Conservation (phyloP, 2,113 vertebrate genomes). For the Brevimyrus niger region DNA sequence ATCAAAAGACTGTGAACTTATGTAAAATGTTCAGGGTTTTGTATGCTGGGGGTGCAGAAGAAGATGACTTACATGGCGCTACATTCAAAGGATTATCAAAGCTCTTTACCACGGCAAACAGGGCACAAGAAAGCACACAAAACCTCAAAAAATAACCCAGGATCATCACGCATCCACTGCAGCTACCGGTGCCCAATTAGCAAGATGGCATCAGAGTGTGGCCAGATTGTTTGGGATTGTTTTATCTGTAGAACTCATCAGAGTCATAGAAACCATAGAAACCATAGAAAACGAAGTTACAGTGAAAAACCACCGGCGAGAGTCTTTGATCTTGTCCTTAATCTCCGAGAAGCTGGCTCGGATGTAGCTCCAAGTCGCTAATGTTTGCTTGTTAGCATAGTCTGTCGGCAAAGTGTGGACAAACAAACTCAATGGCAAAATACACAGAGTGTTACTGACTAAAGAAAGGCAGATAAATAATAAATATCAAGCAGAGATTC, state of each 20-base stretch:
- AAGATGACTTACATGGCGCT: not conserved
- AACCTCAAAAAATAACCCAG: not conserved
- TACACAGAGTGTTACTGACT: not conserved
- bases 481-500: not conserved
- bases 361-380: not conserved
- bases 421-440: not conserved
- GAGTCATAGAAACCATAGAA: not conserved
- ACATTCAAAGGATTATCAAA: not conserved
- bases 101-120: not conserved
- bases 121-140: not conserved
- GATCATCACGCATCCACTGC: not conserved
- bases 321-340: not conserved
- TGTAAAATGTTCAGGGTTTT: not conserved
- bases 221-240: not conserved
- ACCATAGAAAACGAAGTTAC: not conserved
- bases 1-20: not conserved
- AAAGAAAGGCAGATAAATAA: not conserved
- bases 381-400: not conserved
- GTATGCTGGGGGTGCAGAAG: not conserved
- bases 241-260: not conserved
- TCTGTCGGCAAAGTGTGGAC: not conserved
- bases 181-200: not conserved
- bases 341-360: not conserved
- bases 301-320: not conserved
- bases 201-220: not conserved